Evolutionary conservation across 2,113 vertebrate genomes (phyloP), one percentile per base, ranked within the genome.

Genomic region (Pelmatolapia mariae): DNA sequence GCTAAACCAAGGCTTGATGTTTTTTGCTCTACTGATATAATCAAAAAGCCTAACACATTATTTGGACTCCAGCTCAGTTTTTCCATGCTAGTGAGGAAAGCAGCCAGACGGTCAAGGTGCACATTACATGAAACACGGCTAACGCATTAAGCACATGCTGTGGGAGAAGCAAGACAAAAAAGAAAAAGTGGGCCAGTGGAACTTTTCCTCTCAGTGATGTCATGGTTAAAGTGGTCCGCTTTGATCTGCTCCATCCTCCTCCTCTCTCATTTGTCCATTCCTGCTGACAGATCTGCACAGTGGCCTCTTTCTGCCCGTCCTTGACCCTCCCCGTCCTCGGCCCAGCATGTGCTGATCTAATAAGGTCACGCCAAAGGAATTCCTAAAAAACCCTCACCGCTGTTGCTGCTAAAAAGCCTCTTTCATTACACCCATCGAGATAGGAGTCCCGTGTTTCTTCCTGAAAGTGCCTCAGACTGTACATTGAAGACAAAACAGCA

Each of bases 291-390:
- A 86, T 61, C 84, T 2, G n/a, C 93, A 96, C 95, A 95, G 92
- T 95, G 91, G 91, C 40, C 89, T 92, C 93, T 95, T 96, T 96
- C 94, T 94, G 88, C 82, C 52, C 40, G 85, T 91, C 90, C 91
- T 86, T 53, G 22, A 89, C 81, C 82, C 92, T 89, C 93, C 91
- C 91, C 61, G 53, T 68, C 63, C 63, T 68, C 19, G 83, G 88
- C 71, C 85, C 88, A 8, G 86, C 86, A 80, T 68, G 16, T 87
- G 91, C 83, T 93, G 89, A 86, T 94, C 87, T 86, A 93, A 91
- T 95, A 95, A 93, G 93, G 94, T 97, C 93, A 96, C 88, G 90
- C 90, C 91, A 85, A 89, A 96, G 93, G 95, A 96, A 96, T 96
- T 91, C 89, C 86, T 94, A 93, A 73, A 45, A 11, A 26, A 3